phyloP scores from a whole-genome alignment of 2,888 invertebrate genomes.

The Scaeva pyrastri region DNA sequence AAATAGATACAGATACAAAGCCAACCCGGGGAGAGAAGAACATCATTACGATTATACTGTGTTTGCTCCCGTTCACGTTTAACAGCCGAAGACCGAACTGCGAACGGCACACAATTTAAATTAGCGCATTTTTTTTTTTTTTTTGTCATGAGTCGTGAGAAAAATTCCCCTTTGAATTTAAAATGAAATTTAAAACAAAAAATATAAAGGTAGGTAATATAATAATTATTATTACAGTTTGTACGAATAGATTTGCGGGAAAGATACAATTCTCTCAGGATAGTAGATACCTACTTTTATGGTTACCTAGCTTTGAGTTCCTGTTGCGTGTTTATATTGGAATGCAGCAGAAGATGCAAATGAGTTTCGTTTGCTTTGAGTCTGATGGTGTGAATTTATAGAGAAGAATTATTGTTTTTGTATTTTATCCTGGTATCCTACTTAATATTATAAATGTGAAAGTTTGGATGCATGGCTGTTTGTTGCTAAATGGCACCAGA shows the following conservation, averaged over 20 bases:
- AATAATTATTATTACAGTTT: conserved; percentile 45
- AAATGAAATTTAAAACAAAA: conserved; percentile 11
- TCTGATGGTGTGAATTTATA: no score
- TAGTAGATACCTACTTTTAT: not conserved
- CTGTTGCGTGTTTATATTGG: no score
- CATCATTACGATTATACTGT: not conserved
- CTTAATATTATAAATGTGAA: no score
- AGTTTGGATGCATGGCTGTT: no score
- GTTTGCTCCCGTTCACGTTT: conserved; percentile 22
- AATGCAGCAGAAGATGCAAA: no score
- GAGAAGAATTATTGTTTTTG: no score
- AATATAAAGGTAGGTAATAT: conserved; percentile 1
- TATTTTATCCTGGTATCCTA: no score
- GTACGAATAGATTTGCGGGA: conserved; percentile 38
- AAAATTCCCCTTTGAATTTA: conserved; percentile 49
- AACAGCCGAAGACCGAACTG: conserved; percentile 1
- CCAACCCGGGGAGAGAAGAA: not conserved
- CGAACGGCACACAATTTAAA: conserved; percentile 66
- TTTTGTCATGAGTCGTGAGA: conserved; percentile 60
- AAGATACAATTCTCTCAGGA: conserved; percentile 42
- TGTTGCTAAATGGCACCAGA: no score
- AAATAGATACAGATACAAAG: not conserved
- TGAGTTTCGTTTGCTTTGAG: no score
- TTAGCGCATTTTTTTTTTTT: conserved; percentile 42
- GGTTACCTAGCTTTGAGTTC: no score